Evolutionary conservation across 2,113 vertebrate genomes (phyloP).

Genomic region (Halcyon senegalensis): DNA sequence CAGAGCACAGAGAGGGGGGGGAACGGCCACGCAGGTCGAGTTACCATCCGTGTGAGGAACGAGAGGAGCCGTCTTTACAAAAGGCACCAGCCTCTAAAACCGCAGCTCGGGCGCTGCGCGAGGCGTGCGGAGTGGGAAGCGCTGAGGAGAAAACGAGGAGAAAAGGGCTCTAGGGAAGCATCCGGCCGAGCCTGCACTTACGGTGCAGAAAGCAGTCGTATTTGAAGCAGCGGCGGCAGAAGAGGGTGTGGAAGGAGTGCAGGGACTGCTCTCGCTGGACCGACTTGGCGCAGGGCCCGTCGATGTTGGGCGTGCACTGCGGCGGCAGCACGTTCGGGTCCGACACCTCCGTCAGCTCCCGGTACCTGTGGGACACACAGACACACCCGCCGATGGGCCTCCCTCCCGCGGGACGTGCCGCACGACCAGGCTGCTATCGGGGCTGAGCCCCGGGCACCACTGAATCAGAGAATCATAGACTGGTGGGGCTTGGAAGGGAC

Average conservation of each 20-base stretch:
- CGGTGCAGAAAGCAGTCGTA: constrained; percentile 99
- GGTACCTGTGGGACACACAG: constrained; percentile 81
- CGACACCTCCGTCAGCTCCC: constrained; percentile 89
- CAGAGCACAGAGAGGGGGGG: background rate
- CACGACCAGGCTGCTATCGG: too few relatives aligned
- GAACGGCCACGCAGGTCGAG: background rate
- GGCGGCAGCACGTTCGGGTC: constrained; percentile 89
- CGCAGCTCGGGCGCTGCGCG: background rate
- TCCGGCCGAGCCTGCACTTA: constrained; percentile 71
- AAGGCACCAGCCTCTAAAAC: background rate
- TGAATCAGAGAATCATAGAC: too few relatives aligned
- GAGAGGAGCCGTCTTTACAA: background rate
- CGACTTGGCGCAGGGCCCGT: constrained; percentile 93
- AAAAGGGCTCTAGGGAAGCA: constrained; percentile 11
- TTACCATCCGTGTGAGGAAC: background rate
- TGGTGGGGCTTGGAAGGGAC: too few relatives aligned
- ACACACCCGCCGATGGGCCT: background rate
- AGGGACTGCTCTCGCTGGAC: constrained; percentile 96
- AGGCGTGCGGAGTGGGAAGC: background rate
- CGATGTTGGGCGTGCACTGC: constrained; percentile 96
- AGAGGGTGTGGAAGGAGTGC: constrained; percentile 97
- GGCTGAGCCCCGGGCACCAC: background rate
- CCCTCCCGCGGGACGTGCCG: too few relatives aligned
- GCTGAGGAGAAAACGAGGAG: background rate
- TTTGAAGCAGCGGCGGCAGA: constrained; percentile 98